A percentile compares a stretch with the other conserved stretches of the same genome.
These are phyloP conservation scores for Myrmecobius fasciatus DNA, from an alignment of 2,113 vertebrate genomes.

Conservation along the genomic window DNA sequence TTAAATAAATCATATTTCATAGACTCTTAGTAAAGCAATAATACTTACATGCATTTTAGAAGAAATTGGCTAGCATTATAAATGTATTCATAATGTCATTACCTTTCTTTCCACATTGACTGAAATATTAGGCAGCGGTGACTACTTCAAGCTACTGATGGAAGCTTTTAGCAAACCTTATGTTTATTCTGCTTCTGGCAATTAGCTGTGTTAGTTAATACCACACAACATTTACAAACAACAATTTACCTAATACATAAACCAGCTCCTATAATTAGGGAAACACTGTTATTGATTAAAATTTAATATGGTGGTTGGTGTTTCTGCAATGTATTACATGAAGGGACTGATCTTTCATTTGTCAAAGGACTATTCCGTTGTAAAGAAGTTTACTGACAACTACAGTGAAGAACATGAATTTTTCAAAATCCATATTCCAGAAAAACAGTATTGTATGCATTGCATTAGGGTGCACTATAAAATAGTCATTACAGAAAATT, in stretches of 20 bases:
- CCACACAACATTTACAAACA: slow-evolving; percentile 83
- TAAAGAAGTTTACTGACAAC: slow-evolving; percentile 70
- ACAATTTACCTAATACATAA: slow-evolving; percentile 82
- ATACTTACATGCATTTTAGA: slow-evolving; percentile 83
- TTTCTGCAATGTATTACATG: slow-evolving; percentile 67
- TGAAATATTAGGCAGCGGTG: slow-evolving; percentile 78
- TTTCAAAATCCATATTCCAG: slow-evolving; percentile 52
- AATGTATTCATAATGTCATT: slow-evolving; percentile 86
- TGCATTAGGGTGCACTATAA: slow-evolving; percentile 4
- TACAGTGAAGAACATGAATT: slow-evolving; percentile 60
- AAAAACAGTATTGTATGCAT: neutral
- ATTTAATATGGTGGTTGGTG: slow-evolving; percentile 78
- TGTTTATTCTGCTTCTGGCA: slow-evolving; percentile 81
- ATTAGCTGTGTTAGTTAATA: slow-evolving; percentile 85
- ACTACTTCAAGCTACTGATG: slow-evolving; percentile 77
- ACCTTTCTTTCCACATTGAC: slow-evolving; percentile 79
- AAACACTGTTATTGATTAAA: slow-evolving; percentile 85
- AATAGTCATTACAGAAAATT: slow-evolving; percentile 3
- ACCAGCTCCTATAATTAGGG: slow-evolving; percentile 81
- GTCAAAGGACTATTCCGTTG: slow-evolving; percentile 75
- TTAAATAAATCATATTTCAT: slow-evolving; percentile 87
- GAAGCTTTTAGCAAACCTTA: slow-evolving; percentile 81
- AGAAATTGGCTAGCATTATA: slow-evolving; percentile 82
- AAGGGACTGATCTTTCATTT: slow-evolving; percentile 71
- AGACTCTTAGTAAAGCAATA: slow-evolving; percentile 82